Base-by-base conservation (phyloP, 2,797 vertebrate genomes). In the Labroides dimidiatus region DNA sequence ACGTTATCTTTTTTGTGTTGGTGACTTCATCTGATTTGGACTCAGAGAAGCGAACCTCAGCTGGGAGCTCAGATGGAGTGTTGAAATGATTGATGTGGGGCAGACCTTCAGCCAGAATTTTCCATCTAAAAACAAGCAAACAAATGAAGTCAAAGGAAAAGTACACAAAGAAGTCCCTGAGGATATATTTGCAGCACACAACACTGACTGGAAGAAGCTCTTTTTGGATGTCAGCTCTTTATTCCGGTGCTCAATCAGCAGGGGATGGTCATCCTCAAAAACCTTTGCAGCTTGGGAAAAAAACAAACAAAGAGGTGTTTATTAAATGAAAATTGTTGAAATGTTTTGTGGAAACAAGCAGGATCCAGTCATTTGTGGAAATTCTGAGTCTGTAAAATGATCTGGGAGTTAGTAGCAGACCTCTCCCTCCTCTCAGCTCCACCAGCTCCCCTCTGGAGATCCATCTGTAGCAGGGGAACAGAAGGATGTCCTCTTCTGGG, bases 381-480 rank as follows among this genome's bases (percentile, higher is more conserved):
- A n/a, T n/a, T n/a, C n/a, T 10, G 37, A 39, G 42, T 44, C 16
- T 42, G 8, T 5, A n/a, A 51, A 17, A 3, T 3, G 16, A 15
- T 57, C 37, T 47, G 0, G 24, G 10, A 23, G 16, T 42, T 63
- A 54, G 0, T 27, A 43, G 2, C 55, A 54, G 50, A 92, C 91
- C 92, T 91, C 19, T 85, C 10, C 91, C 91, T 55, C 88, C 91
- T 78, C 91, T 83, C 62, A 93, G 84, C 75, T 89, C 84, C 67
- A 92, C 80, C 13, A 52, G 4, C 37, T 90, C 82, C 20, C 85
- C 81, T 6, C 81, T 81, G 50, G 72, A 82, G 45, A 93, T 80
- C 91, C 92, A 93, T 69, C 81, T 84, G 64, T 92, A 71, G 58
- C 91, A 92, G 52, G 90, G 92, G 60, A 93, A 93, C 58, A 85